Evolutionary conservation across 2,797 vertebrate species (phyloP).

Genomic region (Spinibarbus caldwelli): DNA sequence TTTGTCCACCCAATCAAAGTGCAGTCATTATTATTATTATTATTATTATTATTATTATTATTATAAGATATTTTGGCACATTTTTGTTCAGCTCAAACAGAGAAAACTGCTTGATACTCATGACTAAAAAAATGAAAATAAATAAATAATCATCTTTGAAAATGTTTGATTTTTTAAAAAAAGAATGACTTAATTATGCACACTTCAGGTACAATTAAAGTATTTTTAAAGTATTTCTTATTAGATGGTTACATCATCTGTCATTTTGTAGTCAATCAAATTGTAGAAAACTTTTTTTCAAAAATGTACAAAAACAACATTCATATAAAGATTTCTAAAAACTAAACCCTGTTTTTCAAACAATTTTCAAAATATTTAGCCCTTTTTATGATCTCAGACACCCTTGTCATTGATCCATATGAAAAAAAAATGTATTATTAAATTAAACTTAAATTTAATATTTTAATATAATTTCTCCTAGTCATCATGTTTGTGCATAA

Average conservation of each 20-base stretch:
- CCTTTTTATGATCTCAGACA: neutral
- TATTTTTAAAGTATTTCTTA: neutral
- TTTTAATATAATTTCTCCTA: neutral
- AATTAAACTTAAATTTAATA: neutral
- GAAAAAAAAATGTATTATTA: neutral
- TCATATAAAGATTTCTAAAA: neutral
- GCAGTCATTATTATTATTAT: no score
- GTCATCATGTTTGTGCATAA: neutral
- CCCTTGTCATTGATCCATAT: neutral
- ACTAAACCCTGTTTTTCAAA: neutral
- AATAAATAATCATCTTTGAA: no score
- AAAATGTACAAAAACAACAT: neutral
- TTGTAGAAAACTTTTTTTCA: neutral
- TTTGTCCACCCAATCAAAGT: no score
- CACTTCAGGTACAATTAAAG: neutral
- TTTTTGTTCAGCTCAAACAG: no score
- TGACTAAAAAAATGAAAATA: neutral
- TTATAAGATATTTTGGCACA: no score
- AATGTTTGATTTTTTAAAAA: no score
- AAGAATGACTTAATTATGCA: no score
- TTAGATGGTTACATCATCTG: neutral
- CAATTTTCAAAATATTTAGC: neutral
- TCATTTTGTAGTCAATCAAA: neutral
- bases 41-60: no score
- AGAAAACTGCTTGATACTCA: neutral